Evolutionary conservation across 1,140 invertebrate genomes (phyloP).

Genomic region (Drosophila murphyi): DNA sequence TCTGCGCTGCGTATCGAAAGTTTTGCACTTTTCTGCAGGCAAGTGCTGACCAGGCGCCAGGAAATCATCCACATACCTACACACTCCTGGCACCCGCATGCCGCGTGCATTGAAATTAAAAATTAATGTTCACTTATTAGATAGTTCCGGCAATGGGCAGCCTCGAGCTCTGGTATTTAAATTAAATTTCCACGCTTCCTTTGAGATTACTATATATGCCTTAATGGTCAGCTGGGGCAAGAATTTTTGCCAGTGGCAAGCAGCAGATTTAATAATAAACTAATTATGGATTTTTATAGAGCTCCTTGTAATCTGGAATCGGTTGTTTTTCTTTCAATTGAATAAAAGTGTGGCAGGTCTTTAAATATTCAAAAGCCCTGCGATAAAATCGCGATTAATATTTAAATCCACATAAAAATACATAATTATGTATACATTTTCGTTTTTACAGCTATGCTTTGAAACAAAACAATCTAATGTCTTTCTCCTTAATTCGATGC

Average conservation of each 20-base stretch:
- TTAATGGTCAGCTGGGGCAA: neutral
- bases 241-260: slow-evolving; percentile 5
- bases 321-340: too few species aligned
- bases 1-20: slow-evolving; percentile 6
- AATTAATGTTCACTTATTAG: slow-evolving; percentile 58
- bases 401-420: too few species aligned
- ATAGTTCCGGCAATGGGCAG: slow-evolving; percentile 28
- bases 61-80: slow-evolving; percentile 27
- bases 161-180: slow-evolving; percentile 30
- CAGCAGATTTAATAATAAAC: neutral
- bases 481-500: too few species aligned
- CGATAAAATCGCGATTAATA: too few species aligned
- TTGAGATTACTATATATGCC: slow-evolving; percentile 8
- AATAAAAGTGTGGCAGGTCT: too few species aligned
- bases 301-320: neutral
- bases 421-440: too few species aligned
- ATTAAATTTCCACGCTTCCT: slow-evolving; percentile 39
- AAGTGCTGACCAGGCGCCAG: slow-evolving; percentile 11
- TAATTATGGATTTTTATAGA: neutral
- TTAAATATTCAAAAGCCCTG: too few species aligned
- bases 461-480: too few species aligned
- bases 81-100: neutral
- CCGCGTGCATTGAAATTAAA: slow-evolving; percentile 58
- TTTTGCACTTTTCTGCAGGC: slow-evolving; percentile 26
- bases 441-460: too few species aligned